Conservation (phyloP, 2,888 invertebrate species). For the Fabriciana adippe region DNA sequence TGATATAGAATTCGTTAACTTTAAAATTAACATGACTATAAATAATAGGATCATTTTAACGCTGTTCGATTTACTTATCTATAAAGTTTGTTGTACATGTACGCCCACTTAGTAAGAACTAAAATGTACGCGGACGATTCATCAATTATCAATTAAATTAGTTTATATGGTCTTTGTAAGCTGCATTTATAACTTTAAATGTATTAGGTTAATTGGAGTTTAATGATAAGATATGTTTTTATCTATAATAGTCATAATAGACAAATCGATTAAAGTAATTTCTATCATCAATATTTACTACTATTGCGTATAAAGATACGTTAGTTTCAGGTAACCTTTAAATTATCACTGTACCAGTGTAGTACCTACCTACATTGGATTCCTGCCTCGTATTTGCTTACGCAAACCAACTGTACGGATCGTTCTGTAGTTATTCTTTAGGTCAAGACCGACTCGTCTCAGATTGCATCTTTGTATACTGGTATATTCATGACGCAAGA, state of each 20-base stretch:
- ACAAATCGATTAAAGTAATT: too few relatives aligned
- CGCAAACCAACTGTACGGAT: slow-evolving; percentile 3
- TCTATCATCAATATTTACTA: too few relatives aligned
- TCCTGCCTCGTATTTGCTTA: slow-evolving; percentile 2
- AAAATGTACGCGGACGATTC: too few relatives aligned
- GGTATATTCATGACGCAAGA: neutral
- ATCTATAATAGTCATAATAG: neutral
- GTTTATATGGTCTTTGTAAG: neutral
- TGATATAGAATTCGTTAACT: slow-evolving; percentile 34
- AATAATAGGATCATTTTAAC: slow-evolving; percentile 26
- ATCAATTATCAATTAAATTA: too few relatives aligned
- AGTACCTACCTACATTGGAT: neutral
- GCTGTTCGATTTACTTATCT: slow-evolving; percentile 20
- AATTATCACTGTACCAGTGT: neutral
- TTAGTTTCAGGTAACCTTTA: neutral
- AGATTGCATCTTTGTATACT: slow-evolving; percentile 17
- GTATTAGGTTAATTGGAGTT: slow-evolving; percentile 1
- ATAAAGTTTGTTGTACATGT: neutral
- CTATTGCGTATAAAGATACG: too few relatives aligned
- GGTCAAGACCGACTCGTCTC: slow-evolving; percentile 31
- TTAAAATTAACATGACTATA: slow-evolving; percentile 36
- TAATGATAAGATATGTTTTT: slow-evolving; percentile 19
- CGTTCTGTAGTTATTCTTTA: slow-evolving; percentile 19
- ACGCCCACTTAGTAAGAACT: too few relatives aligned
- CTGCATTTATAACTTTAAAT: slow-evolving; percentile 2